Percentiles rank a stretch among this genome's conserved stretches.
Evolutionary conservation across 2,797 vertebrate genomes (phyloP).

Genomic region (Masticophis lateralis): DNA sequence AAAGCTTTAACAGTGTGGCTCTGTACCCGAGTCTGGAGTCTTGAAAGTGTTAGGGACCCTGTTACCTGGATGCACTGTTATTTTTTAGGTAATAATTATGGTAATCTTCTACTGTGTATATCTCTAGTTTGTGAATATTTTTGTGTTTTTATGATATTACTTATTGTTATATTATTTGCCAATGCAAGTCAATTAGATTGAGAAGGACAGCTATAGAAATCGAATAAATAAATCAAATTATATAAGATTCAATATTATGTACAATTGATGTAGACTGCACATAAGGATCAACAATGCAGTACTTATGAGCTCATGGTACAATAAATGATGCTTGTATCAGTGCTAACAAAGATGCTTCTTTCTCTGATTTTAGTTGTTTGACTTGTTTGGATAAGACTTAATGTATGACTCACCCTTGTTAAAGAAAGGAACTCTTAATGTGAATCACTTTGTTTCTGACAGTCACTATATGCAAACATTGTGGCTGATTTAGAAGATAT

Average conservation of each 20-base stretch:
- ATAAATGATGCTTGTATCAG: background rate
- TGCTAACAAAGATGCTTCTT: background rate
- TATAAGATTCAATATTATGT: background rate
- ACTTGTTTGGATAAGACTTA: background rate
- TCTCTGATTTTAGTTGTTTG: background rate
- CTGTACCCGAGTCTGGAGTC: background rate
- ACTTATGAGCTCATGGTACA: background rate
- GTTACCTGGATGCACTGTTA: background rate
- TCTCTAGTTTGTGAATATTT: background rate
- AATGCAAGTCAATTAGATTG: background rate
- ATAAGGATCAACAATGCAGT: background rate
- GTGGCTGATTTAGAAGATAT: background rate
- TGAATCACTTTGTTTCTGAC: background rate
- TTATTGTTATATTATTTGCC: background rate
- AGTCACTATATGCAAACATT: background rate
- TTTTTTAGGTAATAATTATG: background rate
- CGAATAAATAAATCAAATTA: background rate
- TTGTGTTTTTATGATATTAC: background rate
- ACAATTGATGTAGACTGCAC: background rate
- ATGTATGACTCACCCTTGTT: background rate
- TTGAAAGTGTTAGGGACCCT: background rate
- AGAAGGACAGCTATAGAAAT: background rate
- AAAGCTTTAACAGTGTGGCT: background rate
- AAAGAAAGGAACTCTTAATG: background rate
- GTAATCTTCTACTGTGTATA: background rate